Conservation (phyloP, 2,797 vertebrate species). For the Lemur catta region DNA sequence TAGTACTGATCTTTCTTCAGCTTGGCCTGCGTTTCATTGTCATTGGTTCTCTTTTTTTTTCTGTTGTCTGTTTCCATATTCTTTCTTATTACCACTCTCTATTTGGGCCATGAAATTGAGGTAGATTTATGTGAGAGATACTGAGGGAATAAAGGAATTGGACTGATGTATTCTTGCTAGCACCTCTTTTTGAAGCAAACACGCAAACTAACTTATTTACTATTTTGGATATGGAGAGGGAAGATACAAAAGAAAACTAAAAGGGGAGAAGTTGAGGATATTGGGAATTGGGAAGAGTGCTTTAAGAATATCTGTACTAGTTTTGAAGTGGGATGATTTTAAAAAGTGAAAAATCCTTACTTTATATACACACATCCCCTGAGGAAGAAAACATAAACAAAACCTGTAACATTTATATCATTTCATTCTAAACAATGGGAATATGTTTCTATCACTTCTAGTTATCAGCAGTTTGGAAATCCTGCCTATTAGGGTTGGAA, state of each 20-base stretch:
- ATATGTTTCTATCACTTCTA: conserved; percentile 29
- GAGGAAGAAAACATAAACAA: not conserved
- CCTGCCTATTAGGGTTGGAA: not conserved
- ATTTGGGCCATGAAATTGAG: not conserved
- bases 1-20: not conserved
- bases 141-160: not conserved
- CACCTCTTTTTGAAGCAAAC: not conserved
- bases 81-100: not conserved
- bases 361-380: not conserved
- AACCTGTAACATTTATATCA: not conserved
- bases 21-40: not conserved
- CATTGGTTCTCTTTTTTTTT: not conserved
- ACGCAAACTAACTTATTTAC: not conserved
- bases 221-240: not conserved
- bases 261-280: not conserved
- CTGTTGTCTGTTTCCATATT: not conserved
- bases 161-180: not conserved
- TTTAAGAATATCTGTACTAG: not conserved
- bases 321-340: not conserved
- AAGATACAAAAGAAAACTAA: not conserved
- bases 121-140: not conserved
- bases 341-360: conserved; percentile 14
- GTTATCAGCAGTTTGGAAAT: not conserved
- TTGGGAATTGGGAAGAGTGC: not conserved
- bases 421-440: not conserved